phyloP scores from a whole-genome alignment of 2,797 vertebrate genomes.

The Petrocephalus sullivani region DNA sequence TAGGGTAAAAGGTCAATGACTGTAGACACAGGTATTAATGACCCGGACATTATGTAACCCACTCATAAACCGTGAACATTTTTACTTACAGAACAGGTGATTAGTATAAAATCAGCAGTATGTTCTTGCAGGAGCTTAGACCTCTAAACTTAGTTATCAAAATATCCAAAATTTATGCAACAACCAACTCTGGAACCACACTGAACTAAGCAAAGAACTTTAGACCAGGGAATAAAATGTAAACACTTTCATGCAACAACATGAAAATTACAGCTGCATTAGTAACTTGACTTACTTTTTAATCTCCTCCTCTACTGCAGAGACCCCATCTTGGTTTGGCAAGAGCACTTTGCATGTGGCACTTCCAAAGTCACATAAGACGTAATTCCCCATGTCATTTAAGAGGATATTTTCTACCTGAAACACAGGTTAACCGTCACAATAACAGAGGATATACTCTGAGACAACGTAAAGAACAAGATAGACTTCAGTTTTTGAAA shows the following conservation, averaged over 20 bases:
- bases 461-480: not conserved
- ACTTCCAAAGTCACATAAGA: slow-evolving; percentile 96
- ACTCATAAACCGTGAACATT: not conserved
- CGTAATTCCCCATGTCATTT: slow-evolving; percentile 87
- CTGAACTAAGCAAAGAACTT: not conserved
- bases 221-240: not conserved
- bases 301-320: slow-evolving; percentile 92
- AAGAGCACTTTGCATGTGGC: slow-evolving; percentile 86
- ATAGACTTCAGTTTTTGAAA: not conserved
- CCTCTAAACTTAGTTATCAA: not conserved
- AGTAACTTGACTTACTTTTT: slow-evolving; percentile 75
- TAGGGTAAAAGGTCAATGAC: not conserved
- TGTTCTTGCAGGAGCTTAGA: not conserved
- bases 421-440: slow-evolving; percentile 18
- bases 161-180: not conserved
- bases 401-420: slow-evolving; percentile 96
- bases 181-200: not conserved
- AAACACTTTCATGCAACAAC: not conserved
- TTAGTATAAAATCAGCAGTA: not conserved
- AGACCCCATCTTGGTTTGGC: slow-evolving; percentile 87
- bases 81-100: not conserved
- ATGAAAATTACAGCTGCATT: not conserved
- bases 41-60: not conserved
- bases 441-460: slow-evolving; percentile 11
- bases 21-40: not conserved